Base-by-base conservation (phyloP, 1,140 invertebrate genomes). In the Magallana ariakensis region DNA sequence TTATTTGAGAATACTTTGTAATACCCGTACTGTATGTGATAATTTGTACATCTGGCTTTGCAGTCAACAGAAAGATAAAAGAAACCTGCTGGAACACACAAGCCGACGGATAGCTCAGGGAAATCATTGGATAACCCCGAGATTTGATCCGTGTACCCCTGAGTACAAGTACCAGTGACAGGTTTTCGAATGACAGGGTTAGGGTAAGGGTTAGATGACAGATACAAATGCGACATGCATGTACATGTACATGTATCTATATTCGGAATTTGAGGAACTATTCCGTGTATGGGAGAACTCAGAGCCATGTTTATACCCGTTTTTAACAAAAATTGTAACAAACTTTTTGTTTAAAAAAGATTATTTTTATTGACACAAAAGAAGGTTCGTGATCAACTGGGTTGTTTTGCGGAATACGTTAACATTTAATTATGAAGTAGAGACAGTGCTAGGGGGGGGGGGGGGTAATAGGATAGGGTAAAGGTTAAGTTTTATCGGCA, bases 221-320 rank as follows among this genome's bases (percentile, higher is more conserved):
- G 22, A 70, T 70, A 70, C 22, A 26, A 70, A 70, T 70, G 66
- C 33, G 66, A 70, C 22, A 33, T 33, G n/a, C n/a, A n/a, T n/a
- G n/a, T n/a, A n/a, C n/a, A n/a, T n/a, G n/a, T n/a, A 1, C 33
- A 0, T 33, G 33, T 10, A 70, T 46, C 66, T 70, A 70, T 70
- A 19, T 70, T 26, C 66, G 22, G 66, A 26, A 70, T 9, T 26
- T 70, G 66, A 70, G 33, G 66, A 70, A 26, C 66, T 33, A 1
- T 70, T 26, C 66, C 66, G 22, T 19, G 3, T 70, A 26, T 70
- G 13, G 33, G 9, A 11, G 33, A 22, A 70, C 33, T 26, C 5
- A 33, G 11, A 10, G 22, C 66, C 33, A 22, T 13, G 22, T 70
- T 26, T 9, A 70, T 70, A 26, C 66, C 22, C 13, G 19, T 26